These are phyloP conservation scores for Hipparchia sbordonii DNA, from an alignment of 2,888 invertebrate genomes.

Conservation along the genomic window DNA sequence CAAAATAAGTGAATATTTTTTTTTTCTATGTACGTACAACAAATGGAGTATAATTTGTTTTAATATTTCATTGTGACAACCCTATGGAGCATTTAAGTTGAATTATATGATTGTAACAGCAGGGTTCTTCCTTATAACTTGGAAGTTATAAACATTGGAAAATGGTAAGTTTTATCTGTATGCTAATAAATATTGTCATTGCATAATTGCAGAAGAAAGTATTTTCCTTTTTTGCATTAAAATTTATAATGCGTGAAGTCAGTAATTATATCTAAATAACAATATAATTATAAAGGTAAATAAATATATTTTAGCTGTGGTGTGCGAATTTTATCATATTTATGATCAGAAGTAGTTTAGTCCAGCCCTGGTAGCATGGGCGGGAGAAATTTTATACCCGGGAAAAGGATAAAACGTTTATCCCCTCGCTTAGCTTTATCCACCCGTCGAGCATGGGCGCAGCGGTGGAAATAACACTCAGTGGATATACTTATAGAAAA, in stretches of 20 bases:
- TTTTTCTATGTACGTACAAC: background rate
- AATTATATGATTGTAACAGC: slow-evolving; percentile 25
- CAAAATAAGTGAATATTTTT: too few species aligned
- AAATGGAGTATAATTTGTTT: background rate
- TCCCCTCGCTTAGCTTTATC: too few species aligned
- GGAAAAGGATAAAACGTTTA: too few species aligned
- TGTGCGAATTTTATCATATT: background rate
- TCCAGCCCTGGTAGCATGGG: too few species aligned
- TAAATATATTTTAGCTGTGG: background rate
- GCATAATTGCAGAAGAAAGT: background rate
- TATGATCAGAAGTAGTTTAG: background rate
- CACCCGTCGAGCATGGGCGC: too few species aligned
- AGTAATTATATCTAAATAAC: background rate
- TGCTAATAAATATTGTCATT: slow-evolving; percentile 2
- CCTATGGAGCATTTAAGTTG: slow-evolving; percentile 27
- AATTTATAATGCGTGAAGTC: slow-evolving; percentile 11
- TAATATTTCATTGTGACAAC: background rate
- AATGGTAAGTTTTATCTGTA: slow-evolving; percentile 6
- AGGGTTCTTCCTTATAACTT: slow-evolving; percentile 24
- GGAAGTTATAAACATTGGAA: slow-evolving; percentile 19
- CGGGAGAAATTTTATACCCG: too few species aligned
- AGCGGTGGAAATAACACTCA: too few species aligned
- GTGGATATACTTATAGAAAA: too few species aligned
- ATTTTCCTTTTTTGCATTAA: background rate
- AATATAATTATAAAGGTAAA: background rate